Conservation (phyloP, 2,888 invertebrate genomes). For the Ypsolopha sequella region DNA sequence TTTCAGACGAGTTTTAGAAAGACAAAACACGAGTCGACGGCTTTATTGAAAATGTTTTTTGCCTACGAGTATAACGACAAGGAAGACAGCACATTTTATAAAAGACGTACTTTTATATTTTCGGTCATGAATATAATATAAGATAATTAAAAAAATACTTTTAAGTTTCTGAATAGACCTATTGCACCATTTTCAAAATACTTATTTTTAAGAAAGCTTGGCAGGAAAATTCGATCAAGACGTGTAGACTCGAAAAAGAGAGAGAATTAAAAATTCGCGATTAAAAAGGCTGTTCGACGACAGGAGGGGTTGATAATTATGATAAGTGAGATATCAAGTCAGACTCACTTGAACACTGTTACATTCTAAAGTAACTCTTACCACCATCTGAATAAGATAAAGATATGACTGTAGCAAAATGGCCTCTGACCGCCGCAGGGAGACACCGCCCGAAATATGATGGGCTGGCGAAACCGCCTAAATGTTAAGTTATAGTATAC, state of each 20-base stretch:
- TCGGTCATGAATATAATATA: too few species aligned
- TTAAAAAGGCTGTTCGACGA: slow-evolving; percentile 32
- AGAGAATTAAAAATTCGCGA: slow-evolving; percentile 29
- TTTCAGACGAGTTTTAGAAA: slow-evolving; percentile 25
- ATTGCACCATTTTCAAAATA: too few species aligned
- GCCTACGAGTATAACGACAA: background rate
- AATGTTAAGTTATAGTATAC: background rate
- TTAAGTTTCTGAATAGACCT: too few species aligned
- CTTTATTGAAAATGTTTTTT: background rate
- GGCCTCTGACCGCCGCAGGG: background rate
- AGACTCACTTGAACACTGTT: background rate
- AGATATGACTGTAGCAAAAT: too few species aligned
- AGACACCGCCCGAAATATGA: background rate
- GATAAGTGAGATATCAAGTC: slow-evolving; percentile 23
- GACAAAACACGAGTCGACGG: background rate
- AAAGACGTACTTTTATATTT: too few species aligned
- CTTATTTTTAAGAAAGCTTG: too few species aligned
- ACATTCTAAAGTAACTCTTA: background rate
- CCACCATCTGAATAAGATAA: background rate
- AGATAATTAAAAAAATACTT: too few species aligned
- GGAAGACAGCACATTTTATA: too few species aligned
- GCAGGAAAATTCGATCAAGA: too few species aligned
- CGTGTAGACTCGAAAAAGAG: too few species aligned
- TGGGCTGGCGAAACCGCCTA: background rate
- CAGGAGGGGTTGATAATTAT: slow-evolving; percentile 45